These are phyloP conservation scores for Holcopasites calliopsidis DNA, from an alignment of 1,140 invertebrate genomes.

Conservation along the genomic window DNA sequence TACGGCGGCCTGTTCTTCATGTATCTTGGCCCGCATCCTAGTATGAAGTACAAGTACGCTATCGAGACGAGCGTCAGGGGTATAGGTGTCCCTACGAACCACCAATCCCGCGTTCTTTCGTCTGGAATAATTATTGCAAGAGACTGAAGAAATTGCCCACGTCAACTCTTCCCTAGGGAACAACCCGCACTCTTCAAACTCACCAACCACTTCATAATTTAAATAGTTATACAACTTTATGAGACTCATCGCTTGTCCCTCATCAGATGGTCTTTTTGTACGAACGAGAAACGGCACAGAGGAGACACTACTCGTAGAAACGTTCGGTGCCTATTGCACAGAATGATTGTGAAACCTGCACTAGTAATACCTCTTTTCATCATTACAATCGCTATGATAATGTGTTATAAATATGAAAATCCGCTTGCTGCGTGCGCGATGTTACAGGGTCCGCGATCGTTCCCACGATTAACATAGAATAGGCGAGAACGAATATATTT, in stretches of 20 bases:
- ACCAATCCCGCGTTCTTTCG: neutral
- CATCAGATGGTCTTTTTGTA: too few species aligned
- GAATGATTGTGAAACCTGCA: too few species aligned
- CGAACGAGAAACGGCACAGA: too few species aligned
- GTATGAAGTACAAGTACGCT: conserved; percentile 78
- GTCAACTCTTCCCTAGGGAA: neutral
- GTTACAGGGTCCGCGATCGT: too few species aligned
- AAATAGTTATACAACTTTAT: neutral
- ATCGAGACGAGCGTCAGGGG: conserved; percentile 77
- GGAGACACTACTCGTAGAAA: too few species aligned
- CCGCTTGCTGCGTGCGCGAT: too few species aligned
- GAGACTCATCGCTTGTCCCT: neutral
- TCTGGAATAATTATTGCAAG: neutral
- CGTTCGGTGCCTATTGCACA: too few species aligned
- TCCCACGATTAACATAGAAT: too few species aligned
- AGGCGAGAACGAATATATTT: too few species aligned
- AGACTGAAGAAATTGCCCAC: neutral
- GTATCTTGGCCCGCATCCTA: conserved; percentile 78
- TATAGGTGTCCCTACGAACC: conserved; percentile 60
- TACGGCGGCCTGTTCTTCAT: conserved; percentile 83
- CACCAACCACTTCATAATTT: neutral
- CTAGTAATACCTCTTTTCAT: too few species aligned
- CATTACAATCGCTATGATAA: too few species aligned
- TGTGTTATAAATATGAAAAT: too few species aligned
- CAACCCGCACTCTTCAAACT: neutral